Percentiles rank a stretch among this genome's conserved stretches.
phyloP scores from a whole-genome alignment of 2,113 vertebrate genomes.

The Otus sunia region DNA sequence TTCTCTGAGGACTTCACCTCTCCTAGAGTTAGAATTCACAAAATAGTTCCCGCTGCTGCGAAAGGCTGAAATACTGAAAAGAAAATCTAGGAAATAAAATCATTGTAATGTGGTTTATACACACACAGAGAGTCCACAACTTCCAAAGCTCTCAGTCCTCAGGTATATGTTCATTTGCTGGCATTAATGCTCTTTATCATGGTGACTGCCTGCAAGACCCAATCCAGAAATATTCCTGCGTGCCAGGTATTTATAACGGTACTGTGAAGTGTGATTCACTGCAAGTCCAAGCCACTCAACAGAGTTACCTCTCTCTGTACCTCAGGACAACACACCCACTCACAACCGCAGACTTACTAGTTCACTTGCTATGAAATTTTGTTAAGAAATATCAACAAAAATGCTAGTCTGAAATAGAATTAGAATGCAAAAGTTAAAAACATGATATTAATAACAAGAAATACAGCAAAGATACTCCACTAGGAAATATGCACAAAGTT shows the following conservation, averaged over 20 bases:
- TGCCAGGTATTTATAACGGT: background rate
- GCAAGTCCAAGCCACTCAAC: background rate
- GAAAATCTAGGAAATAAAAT: background rate
- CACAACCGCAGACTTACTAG: background rate
- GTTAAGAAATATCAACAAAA: background rate
- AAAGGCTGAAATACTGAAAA: background rate
- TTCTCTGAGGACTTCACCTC: background rate
- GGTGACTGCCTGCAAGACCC: background rate
- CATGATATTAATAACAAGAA: background rate
- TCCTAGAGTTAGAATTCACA: background rate
- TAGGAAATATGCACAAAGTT: background rate
- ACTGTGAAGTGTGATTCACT: background rate
- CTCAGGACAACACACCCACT: background rate
- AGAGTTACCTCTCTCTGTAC: background rate
- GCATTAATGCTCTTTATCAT: background rate
- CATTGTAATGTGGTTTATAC: background rate
- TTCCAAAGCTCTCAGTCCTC: background rate
- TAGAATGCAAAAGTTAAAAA: background rate
- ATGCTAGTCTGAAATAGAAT: background rate
- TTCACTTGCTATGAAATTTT: background rate
- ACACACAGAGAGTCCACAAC: background rate
- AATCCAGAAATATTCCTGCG: background rate
- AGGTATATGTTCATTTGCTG: background rate
- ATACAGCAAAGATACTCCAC: background rate
- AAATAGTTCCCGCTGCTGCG: background rate